Base-by-base conservation (phyloP, 2,797 vertebrate genomes). In the Oreochromis mossambicus region DNA sequence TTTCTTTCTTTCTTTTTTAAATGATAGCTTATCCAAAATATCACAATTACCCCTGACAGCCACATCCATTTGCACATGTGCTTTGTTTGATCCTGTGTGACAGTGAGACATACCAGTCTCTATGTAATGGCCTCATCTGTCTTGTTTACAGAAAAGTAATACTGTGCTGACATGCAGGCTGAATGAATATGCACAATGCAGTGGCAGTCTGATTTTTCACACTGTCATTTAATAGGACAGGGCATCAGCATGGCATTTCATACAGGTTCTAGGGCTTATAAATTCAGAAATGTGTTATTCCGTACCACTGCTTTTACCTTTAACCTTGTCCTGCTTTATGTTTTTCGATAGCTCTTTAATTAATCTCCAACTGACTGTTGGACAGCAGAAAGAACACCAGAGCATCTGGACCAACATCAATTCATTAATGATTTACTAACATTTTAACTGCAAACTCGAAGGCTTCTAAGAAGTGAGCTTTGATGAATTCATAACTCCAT, bases 121-220 rank as follows among this genome's bases (percentile, higher is more conserved):
- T 86, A 19, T 15, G 13, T 75, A 32, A 75, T 75, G 43, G 68
- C 43, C 76, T 86, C 52, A 80, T 85, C 38, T 79, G 77, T 88
- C 85, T 86, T 88, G 56, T 87, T 90, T 82, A 76, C 58, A 76
- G 41, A 82, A 85, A 77, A 38, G 63, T 83, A 66, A 82, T 85
- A 86, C 66, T 73, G 66, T 84, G 46, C 54, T 46, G 79, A 87
- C 79, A 51, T 48, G 24, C 52, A 38, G n/a, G 26, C 68, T 83
- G 54, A 87, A 81, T 79, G 26, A 84, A 66, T 83, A 52, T 21
- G 58, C 87, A 68, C 50, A 32, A 68, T 56, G 70, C 78, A 81
- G 54, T 77, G 80, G 52, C 36, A 54, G 48, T 82, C 26, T 4
- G 14, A 89, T 82, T 87, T 80, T 83, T 85, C 79, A 83, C 15